Conservation (phyloP, 2,888 invertebrate species). For the Synanthedon vespiformis region DNA sequence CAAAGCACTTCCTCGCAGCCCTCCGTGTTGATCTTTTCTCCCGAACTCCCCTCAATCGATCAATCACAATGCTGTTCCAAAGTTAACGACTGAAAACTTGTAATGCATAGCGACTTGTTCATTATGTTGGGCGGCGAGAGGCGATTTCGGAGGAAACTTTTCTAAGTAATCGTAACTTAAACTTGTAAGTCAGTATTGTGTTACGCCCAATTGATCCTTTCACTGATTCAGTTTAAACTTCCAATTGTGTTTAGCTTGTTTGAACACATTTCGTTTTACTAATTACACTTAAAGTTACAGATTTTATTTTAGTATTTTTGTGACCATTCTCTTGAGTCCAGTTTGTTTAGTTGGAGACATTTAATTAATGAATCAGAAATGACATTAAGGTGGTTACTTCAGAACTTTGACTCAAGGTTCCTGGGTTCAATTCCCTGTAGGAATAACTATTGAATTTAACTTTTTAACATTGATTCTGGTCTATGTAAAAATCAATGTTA, state of each 20-base stretch:
- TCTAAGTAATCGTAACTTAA: background rate
- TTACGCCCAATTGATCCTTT: background rate
- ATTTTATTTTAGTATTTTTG: too few relatives aligned
- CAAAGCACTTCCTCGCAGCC: background rate
- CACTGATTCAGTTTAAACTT: background rate
- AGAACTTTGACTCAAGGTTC: too few relatives aligned
- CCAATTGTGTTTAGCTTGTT: background rate
- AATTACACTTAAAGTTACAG: too few relatives aligned
- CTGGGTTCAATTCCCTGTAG: too few relatives aligned
- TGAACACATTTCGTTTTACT: too few relatives aligned
- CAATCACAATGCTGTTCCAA: background rate
- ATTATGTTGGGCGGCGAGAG: background rate
- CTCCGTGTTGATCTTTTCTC: background rate
- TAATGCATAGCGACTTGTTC: background rate
- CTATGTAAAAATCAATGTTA: too few relatives aligned
- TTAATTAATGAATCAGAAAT: too few relatives aligned
- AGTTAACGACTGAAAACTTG: background rate
- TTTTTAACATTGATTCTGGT: too few relatives aligned
- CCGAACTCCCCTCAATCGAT: background rate
- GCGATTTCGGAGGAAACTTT: background rate
- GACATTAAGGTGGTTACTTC: too few relatives aligned
- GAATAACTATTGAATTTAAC: too few relatives aligned
- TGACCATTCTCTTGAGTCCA: too few relatives aligned
- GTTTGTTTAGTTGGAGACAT: too few relatives aligned
- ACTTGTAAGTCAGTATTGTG: background rate